A percentile compares a stretch with the other conserved stretches of the same genome.
These are phyloP conservation scores for Rhaphigaster nebulosa DNA, from an alignment of 2,888 invertebrate genomes.

Conservation along the genomic window DNA sequence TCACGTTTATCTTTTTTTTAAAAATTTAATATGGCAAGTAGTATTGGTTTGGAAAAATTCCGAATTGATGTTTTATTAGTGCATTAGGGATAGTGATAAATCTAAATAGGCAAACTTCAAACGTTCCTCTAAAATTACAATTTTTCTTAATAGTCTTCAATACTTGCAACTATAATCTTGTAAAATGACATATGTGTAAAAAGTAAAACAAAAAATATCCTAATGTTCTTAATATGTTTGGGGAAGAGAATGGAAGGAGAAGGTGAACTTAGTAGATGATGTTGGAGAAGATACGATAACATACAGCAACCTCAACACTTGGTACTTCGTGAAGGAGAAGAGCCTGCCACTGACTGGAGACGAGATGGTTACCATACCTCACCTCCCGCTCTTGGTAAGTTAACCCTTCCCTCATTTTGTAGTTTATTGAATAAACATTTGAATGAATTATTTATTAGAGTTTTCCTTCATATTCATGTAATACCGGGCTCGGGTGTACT, in stretches of 20 bases:
- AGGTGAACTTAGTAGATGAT: conserved; percentile 80
- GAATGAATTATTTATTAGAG: background rate
- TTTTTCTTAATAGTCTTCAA: too few relatives aligned
- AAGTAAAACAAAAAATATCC: too few relatives aligned
- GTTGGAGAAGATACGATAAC: conserved; percentile 81
- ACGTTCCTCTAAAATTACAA: too few relatives aligned
- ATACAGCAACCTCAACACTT: conserved; percentile 78
- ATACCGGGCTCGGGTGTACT: background rate
- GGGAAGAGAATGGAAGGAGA: conserved; percentile 85
- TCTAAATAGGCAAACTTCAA: too few relatives aligned
- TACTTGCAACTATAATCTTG: too few relatives aligned
- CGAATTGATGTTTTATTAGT: too few relatives aligned
- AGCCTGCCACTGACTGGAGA: conserved; percentile 76
- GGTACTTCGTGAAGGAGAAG: conserved; percentile 74
- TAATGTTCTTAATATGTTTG: conserved; percentile 40
- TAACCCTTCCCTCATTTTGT: background rate
- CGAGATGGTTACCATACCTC: conserved; percentile 78
- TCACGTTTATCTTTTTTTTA: too few relatives aligned
- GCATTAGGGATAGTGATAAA: too few relatives aligned
- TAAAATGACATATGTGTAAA: too few relatives aligned
- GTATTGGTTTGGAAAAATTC: too few relatives aligned
- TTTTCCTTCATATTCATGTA: background rate
- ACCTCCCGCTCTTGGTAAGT: conserved; percentile 80
- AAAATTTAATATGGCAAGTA: too few relatives aligned
- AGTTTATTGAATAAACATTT: background rate